These are phyloP conservation scores for Drosophila asahinai DNA, from an alignment of 1,140 invertebrate genomes.

Conservation along the genomic window DNA sequence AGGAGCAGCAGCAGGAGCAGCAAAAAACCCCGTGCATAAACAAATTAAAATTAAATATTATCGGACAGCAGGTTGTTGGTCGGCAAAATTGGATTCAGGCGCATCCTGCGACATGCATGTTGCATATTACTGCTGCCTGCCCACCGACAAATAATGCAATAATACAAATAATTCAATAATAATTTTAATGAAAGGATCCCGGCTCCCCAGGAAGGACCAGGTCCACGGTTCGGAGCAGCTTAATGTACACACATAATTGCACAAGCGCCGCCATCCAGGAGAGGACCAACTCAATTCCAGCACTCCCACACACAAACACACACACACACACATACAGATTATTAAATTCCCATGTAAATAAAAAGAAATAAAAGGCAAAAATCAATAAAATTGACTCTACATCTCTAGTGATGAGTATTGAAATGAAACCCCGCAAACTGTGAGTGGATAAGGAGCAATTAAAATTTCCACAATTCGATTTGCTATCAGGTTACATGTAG, in stretches of 20 bases:
- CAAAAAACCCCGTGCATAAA: conserved; percentile 60
- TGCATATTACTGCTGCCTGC: conserved; percentile 36
- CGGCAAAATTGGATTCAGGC: conserved; percentile 65
- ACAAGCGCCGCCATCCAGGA: conserved; percentile 37
- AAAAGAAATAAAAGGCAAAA: conserved; percentile 41
- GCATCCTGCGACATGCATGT: conserved; percentile 22
- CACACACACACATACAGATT: conserved; percentile 37
- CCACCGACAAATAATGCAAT: conserved; percentile 73
- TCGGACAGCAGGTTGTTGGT: conserved; percentile 51
- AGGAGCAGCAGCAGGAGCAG: background rate
- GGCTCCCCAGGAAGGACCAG: conserved; percentile 8
- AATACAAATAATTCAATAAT: conserved; percentile 82
- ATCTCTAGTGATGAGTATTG: conserved; percentile 32
- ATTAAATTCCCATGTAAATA: conserved; percentile 74
- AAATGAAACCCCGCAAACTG: conserved; percentile 10
- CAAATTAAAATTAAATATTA: conserved; percentile 82
- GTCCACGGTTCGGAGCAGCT: conserved; percentile 46
- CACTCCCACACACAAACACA: conserved; percentile 6
- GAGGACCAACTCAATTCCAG: conserved; percentile 23
- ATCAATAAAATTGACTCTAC: conserved; percentile 74
- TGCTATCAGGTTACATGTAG: conserved; percentile 27
- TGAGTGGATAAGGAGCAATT: conserved; percentile 39
- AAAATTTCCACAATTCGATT: conserved; percentile 41
- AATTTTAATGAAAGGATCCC: conserved; percentile 69
- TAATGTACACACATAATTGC: conserved; percentile 79